Percentiles rank a stretch among this genome's conserved stretches.
Evolutionary conservation across 1,140 invertebrate species (phyloP).

Genomic region (Orchestia grillus): DNA sequence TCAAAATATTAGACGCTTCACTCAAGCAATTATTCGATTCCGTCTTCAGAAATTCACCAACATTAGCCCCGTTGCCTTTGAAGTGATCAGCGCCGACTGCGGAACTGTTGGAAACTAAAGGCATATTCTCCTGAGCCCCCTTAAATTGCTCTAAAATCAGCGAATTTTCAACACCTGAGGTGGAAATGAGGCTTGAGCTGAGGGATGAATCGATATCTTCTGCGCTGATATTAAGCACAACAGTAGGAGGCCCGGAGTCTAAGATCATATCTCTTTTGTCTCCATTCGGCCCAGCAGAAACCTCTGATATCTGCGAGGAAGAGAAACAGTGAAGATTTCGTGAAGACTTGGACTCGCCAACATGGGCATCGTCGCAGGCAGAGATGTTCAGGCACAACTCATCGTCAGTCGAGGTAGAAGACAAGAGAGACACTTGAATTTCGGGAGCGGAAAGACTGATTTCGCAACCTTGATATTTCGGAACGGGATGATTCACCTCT

Average conservation of each 20-base stretch:
- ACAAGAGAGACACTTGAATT: not conserved
- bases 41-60: not conserved
- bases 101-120: not conserved
- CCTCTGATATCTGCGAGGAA: not conserved
- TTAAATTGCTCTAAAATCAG: not conserved
- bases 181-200: not conserved
- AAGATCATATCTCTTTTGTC: slow-evolving; percentile 13
- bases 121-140: not conserved
- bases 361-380: not conserved
- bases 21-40: not conserved
- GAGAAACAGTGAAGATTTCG: not conserved
- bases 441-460: not conserved
- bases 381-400: not conserved
- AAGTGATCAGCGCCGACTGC: not conserved
- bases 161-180: not conserved
- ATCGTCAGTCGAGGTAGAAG: not conserved
- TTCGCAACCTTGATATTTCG: not conserved
- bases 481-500: not conserved
- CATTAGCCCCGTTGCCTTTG: not conserved
- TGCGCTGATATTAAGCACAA: slow-evolving; percentile 27
- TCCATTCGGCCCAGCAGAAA: not conserved
- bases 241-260: not conserved
- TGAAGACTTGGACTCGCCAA: not conserved
- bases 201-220: not conserved
- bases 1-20: slow-evolving; percentile 12